phyloP scores from a whole-genome alignment of 2,888 invertebrate species.

The Oeneis ivallda region DNA sequence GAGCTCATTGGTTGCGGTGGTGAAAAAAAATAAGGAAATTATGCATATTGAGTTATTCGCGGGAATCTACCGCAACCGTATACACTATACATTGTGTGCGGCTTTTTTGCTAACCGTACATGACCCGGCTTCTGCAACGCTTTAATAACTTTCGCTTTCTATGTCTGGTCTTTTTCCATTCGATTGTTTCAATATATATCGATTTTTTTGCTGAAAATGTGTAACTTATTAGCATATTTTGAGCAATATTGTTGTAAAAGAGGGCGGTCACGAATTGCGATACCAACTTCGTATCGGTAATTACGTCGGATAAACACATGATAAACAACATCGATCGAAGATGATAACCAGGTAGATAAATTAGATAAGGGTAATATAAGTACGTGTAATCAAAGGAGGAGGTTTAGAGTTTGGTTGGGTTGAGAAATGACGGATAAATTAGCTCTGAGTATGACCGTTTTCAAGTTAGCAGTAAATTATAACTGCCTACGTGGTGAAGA shows the following conservation, averaged over 20 bases:
- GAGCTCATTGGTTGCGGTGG: constrained; percentile 12
- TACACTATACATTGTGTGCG: constrained; percentile 27
- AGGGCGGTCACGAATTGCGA: neutral
- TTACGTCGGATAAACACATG: constrained; percentile 1
- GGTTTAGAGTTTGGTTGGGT: neutral
- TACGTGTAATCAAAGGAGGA: neutral
- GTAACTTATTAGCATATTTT: constrained; percentile 12
- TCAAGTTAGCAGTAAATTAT: neutral
- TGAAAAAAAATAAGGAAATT: constrained; percentile 32
- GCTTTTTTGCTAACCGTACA: constrained; percentile 15
- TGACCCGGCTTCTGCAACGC: constrained; percentile 19
- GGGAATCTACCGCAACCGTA: constrained; percentile 29
- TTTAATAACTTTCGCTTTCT: constrained; percentile 27
- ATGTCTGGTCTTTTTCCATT: constrained; percentile 24
- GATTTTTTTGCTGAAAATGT: constrained; percentile 18
- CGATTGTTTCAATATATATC: constrained; percentile 19
- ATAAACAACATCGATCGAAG: neutral
- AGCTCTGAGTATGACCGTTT: neutral
- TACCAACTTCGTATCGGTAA: neutral
- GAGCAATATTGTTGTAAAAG: constrained; percentile 9
- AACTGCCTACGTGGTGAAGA: too few relatives aligned
- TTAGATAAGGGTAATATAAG: neutral
- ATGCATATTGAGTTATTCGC: constrained; percentile 29
- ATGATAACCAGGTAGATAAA: constrained; percentile 1
- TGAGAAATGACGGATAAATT: neutral